Conservation (phyloP, 64 coral and sea anemone species). For the Stichodactyla mertensii region DNA sequence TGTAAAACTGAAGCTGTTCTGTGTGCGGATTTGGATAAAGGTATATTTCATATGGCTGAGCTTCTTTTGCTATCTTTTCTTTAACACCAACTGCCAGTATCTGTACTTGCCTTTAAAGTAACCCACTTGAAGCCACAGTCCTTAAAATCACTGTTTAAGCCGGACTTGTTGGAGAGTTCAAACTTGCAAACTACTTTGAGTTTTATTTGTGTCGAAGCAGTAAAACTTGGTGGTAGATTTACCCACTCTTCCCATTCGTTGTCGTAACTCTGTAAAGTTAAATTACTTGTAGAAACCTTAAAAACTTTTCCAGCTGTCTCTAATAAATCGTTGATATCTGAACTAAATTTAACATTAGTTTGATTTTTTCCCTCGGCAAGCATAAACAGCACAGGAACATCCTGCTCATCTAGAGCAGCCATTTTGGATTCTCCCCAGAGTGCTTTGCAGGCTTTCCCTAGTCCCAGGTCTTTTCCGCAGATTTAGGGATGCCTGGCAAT, state of each 20-base stretch:
- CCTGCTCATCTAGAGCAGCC: too few relatives aligned
- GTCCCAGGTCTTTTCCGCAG: too few relatives aligned
- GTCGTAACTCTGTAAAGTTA: constrained; percentile 21
- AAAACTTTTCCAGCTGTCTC: too few relatives aligned
- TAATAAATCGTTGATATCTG: too few relatives aligned
- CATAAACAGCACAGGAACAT: too few relatives aligned
- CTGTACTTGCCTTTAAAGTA: constrained; percentile 5
- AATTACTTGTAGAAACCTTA: not conserved
- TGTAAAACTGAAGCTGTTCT: constrained; percentile 14
- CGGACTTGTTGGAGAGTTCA: not conserved
- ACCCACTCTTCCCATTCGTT: constrained; percentile 39
- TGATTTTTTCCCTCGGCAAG: too few relatives aligned
- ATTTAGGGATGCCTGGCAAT: too few relatives aligned
- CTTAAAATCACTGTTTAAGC: constrained; percentile 10
- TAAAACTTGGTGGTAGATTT: constrained; percentile 26
- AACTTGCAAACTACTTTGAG: constrained; percentile 35
- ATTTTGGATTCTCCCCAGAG: too few relatives aligned
- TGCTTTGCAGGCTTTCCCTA: too few relatives aligned
- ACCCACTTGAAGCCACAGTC: not conserved
- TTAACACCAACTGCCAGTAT: not conserved
- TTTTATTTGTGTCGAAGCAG: constrained; percentile 23
- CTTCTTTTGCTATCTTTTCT: constrained; percentile 18
- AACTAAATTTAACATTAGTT: too few relatives aligned
- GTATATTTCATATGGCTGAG: constrained; percentile 24
- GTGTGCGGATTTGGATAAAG: constrained; percentile 20